Evolutionary conservation across 2,113 vertebrate genomes (phyloP), one percentile per base, ranked within the genome.

Genomic region (Vidua macroura): DNA sequence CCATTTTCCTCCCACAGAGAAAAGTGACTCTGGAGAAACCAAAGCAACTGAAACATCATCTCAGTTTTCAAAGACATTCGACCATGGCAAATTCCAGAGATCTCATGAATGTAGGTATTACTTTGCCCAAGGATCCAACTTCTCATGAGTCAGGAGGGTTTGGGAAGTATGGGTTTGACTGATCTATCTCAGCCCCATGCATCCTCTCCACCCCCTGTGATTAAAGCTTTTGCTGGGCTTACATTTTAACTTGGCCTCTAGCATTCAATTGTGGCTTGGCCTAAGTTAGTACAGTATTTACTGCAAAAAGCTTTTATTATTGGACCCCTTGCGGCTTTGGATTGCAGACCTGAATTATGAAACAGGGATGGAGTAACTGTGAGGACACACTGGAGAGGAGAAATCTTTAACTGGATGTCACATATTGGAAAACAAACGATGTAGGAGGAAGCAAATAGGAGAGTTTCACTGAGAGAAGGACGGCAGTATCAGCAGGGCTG

Each of bases 241-340:
- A 90, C 85, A 90, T 96, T 96, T 94, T 95, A 75, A 53, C 64
- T 86, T 84, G 88, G 92, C 94, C 86, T 96, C 93, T 43, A 93
- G 85, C 92, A 80, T 16, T 90, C 85, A 69, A 1, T 31, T 95
- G 95, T 90, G 95, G 95, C 92, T 96, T 96, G 93, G 95, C 85
- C 83, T 46, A 84, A 68, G 62, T 68, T 22, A 67, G 73, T 79
- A 90, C 80, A 90, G 90, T 86, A 94, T 97, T 93, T 92, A 93
- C 82, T 86, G 94, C 90, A 90, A 90, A 94, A 93, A 88, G 67
- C 79, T 83, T 96, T 97, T 88, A 93, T 96, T 88, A 86, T 52
- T 4, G 7, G 82, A 95, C 92, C 88, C 92, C 93, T 92, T 48
- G 79, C 0, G 4, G 94, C 73, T 95, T 78, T 72, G 73, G 73